Evolutionary conservation across 2,113 vertebrate genomes (phyloP).

Genomic region (Actinemys pallida): DNA sequence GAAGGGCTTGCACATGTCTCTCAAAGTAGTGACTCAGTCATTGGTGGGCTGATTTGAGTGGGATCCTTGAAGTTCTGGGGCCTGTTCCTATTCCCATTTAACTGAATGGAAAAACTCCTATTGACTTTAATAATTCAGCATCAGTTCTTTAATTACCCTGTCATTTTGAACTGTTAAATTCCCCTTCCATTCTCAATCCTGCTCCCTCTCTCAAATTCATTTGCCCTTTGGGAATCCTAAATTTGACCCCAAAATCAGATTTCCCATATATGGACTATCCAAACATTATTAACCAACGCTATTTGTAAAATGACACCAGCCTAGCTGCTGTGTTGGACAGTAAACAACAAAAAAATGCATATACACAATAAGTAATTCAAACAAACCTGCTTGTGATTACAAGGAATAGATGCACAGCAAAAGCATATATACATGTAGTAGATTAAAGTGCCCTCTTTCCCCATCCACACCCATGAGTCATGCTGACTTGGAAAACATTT

Average conservation of each 20-base stretch:
- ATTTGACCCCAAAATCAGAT: not conserved
- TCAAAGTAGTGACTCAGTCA: not conserved
- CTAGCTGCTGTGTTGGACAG: not conserved
- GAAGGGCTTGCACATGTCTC: not conserved
- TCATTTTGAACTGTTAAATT: not conserved
- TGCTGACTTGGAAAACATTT: conserved; percentile 54
- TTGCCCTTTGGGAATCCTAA: not conserved
- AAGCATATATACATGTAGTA: conserved; percentile 38
- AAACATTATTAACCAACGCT: conserved; percentile 24
- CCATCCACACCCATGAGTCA: conserved; percentile 35
- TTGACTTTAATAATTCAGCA: not conserved
- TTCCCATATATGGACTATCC: not conserved
- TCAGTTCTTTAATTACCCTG: not conserved
- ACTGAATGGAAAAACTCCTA: not conserved
- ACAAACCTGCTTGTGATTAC: conserved; percentile 29
- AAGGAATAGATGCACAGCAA: conserved; percentile 27
- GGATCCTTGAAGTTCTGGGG: not conserved
- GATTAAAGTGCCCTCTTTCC: not conserved
- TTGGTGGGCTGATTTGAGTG: fast-evolving
- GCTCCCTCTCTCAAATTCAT: not conserved
- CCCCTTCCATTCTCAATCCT: not conserved
- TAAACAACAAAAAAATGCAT: not conserved
- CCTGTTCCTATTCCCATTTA: fast-evolving
- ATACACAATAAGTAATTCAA: not conserved
- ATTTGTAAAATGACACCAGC: not conserved